These are phyloP conservation scores for Paramormyrops kingsleyae DNA, from an alignment of 2,113 vertebrate genomes.

Conservation along the genomic window DNA sequence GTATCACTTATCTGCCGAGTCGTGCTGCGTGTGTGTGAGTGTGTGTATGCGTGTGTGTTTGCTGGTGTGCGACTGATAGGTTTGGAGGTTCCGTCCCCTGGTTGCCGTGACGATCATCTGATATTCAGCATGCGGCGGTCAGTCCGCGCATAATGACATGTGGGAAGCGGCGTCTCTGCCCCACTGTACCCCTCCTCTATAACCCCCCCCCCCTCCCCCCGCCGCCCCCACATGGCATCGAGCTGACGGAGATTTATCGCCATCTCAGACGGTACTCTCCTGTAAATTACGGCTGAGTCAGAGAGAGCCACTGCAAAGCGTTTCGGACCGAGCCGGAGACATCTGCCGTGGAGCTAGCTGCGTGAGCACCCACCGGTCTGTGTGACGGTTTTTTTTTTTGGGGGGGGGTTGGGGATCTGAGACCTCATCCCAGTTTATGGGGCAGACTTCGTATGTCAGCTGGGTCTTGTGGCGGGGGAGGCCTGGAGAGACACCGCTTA, in stretches of 20 bases:
- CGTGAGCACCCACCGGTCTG: neutral
- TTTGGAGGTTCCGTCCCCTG: neutral
- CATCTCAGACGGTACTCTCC: neutral
- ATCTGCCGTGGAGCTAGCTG: neutral
- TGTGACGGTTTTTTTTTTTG: neutral
- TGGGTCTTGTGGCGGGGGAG: neutral
- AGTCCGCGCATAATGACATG: neutral
- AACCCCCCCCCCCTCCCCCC: neutral
- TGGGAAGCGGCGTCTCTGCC: neutral
- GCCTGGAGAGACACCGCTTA: neutral
- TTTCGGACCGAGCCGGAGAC: neutral
- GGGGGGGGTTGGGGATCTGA: neutral
- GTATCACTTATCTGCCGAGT: neutral
- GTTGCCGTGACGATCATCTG: neutral
- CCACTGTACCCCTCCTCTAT: neutral
- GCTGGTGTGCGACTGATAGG: neutral
- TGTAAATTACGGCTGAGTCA: neutral
- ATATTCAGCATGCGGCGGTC: neutral
- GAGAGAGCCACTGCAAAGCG: neutral
- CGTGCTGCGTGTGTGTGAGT: conserved; percentile 12
- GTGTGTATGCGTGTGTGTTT: conserved; percentile 10
- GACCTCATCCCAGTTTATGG: neutral
- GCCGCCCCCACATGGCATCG: neutral
- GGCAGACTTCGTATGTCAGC: neutral
- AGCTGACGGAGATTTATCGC: neutral